Percentiles rank a stretch among this genome's conserved stretches.
Evolutionary conservation across 2,888 invertebrate genomes (phyloP).

Genomic region (Ochlodes sylvanus): DNA sequence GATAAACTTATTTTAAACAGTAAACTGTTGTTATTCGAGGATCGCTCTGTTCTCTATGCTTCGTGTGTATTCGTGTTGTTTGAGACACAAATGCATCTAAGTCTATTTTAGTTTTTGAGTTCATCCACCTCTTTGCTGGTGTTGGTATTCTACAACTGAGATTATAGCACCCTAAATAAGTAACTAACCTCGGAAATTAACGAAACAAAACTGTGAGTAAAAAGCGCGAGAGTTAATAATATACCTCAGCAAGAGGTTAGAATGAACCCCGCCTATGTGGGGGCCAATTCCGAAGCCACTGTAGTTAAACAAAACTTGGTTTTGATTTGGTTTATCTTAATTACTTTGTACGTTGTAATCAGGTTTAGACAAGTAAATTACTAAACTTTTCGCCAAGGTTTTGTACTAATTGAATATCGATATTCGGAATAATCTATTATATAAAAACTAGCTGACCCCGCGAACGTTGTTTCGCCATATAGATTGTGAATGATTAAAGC

Average conservation of each 20-base stretch:
- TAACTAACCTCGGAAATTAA: constrained; percentile 9
- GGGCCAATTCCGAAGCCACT: constrained; percentile 46
- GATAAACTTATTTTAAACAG: not conserved
- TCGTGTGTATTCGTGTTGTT: constrained; percentile 32
- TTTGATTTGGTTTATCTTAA: constrained; percentile 38
- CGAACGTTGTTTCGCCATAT: no score
- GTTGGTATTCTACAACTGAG: constrained; percentile 62
- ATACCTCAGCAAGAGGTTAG: constrained; percentile 48
- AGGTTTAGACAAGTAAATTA: constrained; percentile 37
- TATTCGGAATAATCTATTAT: not conserved
- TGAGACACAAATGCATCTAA: constrained; percentile 51
- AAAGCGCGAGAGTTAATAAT: constrained; percentile 45
- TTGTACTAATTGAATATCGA: not conserved
- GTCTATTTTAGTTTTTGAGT: constrained; percentile 73
- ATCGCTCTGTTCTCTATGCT: not conserved
- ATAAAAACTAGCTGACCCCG: no score
- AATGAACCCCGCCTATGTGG: constrained; percentile 46
- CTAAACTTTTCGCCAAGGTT: constrained; percentile 13
- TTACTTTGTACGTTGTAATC: constrained; percentile 41
- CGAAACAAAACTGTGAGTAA: constrained; percentile 19
- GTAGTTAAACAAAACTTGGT: constrained; percentile 42
- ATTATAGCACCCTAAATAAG: constrained; percentile 40
- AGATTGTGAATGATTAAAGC: no score
- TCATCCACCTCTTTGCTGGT: constrained; percentile 69
- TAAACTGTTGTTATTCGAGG: no score